Base-by-base conservation (phyloP, 2,113 vertebrate species). In the Myiozetetes cayanensis region DNA sequence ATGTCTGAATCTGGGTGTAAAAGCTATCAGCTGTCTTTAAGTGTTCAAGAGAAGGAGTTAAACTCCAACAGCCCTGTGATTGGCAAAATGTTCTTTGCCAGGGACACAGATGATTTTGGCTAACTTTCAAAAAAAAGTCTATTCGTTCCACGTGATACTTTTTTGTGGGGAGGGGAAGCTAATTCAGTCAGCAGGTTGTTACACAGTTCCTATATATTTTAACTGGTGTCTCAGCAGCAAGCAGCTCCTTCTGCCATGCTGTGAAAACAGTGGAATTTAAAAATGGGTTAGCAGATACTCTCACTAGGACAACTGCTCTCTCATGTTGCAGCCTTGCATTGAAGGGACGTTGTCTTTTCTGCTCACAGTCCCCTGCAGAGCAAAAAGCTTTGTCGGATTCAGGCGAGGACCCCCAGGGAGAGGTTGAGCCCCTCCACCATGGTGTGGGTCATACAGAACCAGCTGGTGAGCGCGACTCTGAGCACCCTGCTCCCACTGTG, bases 291-390 rank as follows among this genome's bases (percentile, higher is more conserved):
- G 62, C 72, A 30, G 66, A 44, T 89, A 91, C 52, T 88, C 75
- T 85, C 44, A 14, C 61, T 93, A 44, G 77, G 44, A 50, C 10
- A 5, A 61, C 41, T 12, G 2, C 43, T 93, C 53, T 77, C 56
- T 76, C 41, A 0, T 62, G 79, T 75, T 85, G 82, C 89, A 93
- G 81, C 96, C 96, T 92, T 79, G 94, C 96, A 96, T 88, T 97
- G 98, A 98, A 98, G 98, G 95, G 97, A 97, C 94, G 19, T 96
- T 98, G 96, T 98, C 96, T 98, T 97, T 98, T 97, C 97, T 97
- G 96, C 97, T 97, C 98, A 97, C 97, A 98, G 98, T 97, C 97
- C 96, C 96, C 97, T 97, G 96, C 98, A 98, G 98, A 98, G 97
- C 97, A 97, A 95, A 98, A 97, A 97, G 95, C 89, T 96, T 96